Evolutionary conservation across 2,797 vertebrate species (phyloP), one percentile per base, ranked within the genome.

Genomic region (Acanthornis magna): DNA sequence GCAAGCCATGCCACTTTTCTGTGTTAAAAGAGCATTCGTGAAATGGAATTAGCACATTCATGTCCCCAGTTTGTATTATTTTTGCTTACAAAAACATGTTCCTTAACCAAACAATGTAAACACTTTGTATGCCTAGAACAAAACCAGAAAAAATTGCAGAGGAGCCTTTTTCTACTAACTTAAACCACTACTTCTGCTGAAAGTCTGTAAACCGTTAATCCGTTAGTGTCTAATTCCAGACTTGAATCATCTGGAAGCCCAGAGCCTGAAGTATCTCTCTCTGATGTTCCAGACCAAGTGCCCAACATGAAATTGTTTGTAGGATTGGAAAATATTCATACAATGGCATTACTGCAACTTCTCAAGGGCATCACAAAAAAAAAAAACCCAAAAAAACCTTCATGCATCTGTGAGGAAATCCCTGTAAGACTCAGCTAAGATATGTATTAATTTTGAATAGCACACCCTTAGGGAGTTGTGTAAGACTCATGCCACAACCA

Each of bases 351-450:
- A 88, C 50, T 85, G 55, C n/a, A 83, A 48, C 47, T 80, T 91
- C 85, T 88, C 61, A 88, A 89, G 72, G 78, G 72, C 47, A 87
- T 40, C 38, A 71, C 32, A n/a, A 66, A 86, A 78, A 57, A 55
- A 62, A 11, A 34, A 32, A 30, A 42, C 15, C 38, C 7, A n/a
- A 82, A 78, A 50, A 84, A 22, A 16, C 43, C 53, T 78, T 72
- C 42, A 57, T 67, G 66, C 66, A 80, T 94, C 70, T 91, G 47
- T 89, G 90, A 97, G 91, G 92, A 96, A 95, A 92, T 85, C 89
- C 87, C 83, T 65, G 20, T 61, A 92, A 90, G 70, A 76, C 23
- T 88, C 45, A 90, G 58, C 88, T 79, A 91, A 73, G 57, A 89
- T 45, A 81, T 27, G 45, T 73, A 79, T 9, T 91, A 79, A 88